Evolutionary conservation across 2,797 vertebrate species (phyloP), one percentile per base, ranked within the genome.

Genomic region (Ctenopoma multispine): DNA sequence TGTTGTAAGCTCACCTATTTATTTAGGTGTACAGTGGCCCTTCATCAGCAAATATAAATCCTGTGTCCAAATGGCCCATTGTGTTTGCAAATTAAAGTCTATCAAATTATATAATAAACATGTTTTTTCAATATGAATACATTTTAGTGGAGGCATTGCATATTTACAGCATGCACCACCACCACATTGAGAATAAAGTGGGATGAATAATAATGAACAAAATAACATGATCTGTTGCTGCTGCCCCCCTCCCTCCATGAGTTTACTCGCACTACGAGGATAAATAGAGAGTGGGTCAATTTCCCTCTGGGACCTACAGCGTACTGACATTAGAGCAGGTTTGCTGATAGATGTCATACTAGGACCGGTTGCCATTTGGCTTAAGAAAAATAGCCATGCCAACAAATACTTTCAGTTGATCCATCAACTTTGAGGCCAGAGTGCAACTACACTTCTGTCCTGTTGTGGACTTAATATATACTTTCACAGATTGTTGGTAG

Each of bases 391-490:
- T 74, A 87, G 75, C 83, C 77, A 66, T 88, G 91, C 84, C 91
- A 91, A 91, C 88, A 91, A 86, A 91, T 81, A 72, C 79, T 84
- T 79, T 77, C 15, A 80, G 78, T 91, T 93, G 86, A 93, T 93
- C 90, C 88, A 91, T 93, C 91, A 93, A 73, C 82, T 87, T 66
- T 81, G 60, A 84, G 71, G 69, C 80, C 71, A 46, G 73, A 76
- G 69, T 18, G 69, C 18, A 69, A 59, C 72, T 57, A 57, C 58
- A 65, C 56, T 49, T 53, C 63, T 50, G 64, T 51, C 53, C 20
- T 17, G 38, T 61, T 77, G 69, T 69, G 55, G 56, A 78, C 69
- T 78, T 36, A 6, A 65, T 50, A 68, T 70, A 40, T 36, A 55
- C 71, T 65, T 85, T 84, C 79, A 56, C 27, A 43, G 51, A 61